Percentiles rank a stretch among this genome's conserved stretches.
These are phyloP conservation scores for Pyrocoelia pectoralis DNA, from an alignment of 2,888 invertebrate genomes.

Conservation along the genomic window DNA sequence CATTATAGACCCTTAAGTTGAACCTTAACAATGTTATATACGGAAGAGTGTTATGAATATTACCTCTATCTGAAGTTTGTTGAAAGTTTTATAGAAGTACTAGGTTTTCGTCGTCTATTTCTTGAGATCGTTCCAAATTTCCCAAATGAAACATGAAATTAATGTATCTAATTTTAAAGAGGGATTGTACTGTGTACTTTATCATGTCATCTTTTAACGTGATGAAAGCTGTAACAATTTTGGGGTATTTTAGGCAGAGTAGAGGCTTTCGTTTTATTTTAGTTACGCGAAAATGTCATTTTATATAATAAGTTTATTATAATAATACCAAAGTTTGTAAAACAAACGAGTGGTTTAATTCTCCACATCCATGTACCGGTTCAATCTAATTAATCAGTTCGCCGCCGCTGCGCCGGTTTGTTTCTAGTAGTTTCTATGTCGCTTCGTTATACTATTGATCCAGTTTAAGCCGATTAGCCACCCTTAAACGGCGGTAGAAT, in stretches of 20 bases:
- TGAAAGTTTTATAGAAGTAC: background rate
- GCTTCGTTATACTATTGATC: conserved; percentile 1
- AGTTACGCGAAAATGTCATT: background rate
- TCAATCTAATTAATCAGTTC: conserved; percentile 1
- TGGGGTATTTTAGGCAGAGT: too few relatives aligned
- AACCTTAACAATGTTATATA: background rate
- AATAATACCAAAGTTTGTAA: background rate
- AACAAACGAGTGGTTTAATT: background rate
- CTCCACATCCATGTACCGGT: background rate
- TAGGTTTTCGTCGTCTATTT: background rate
- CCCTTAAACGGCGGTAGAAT: background rate
- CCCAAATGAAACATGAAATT: too few relatives aligned
- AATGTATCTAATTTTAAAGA: too few relatives aligned
- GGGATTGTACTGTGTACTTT: too few relatives aligned
- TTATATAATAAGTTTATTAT: background rate
- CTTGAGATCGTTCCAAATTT: too few relatives aligned
- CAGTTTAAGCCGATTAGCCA: background rate
- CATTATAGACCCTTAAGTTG: background rate
- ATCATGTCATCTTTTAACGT: background rate
- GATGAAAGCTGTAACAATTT: background rate
- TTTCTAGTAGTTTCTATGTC: background rate
- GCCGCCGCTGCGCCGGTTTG: background rate
- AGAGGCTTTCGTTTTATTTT: too few relatives aligned
- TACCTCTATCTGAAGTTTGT: background rate
- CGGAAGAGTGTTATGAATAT: background rate